Conservation (phyloP, 2,797 vertebrate species). For the Pseudomugil tenellus region DNA sequence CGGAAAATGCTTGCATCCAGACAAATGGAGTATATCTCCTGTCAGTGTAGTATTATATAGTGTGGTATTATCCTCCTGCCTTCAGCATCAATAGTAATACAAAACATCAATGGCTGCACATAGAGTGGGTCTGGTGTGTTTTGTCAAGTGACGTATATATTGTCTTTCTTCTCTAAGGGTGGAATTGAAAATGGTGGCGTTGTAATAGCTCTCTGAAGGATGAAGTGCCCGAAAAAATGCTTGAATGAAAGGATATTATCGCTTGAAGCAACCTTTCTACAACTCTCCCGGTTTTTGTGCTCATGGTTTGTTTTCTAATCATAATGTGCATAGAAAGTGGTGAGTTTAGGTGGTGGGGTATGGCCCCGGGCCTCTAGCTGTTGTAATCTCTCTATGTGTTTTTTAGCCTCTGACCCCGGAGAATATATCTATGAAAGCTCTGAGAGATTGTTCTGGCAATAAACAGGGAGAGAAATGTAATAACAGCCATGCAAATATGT, state of each 20-base stretch:
- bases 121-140: constrained; percentile 53
- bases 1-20: constrained; percentile 54
- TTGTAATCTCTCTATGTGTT: constrained; percentile 68
- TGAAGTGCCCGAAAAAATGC: constrained; percentile 70
- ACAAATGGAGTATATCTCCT: constrained; percentile 69
- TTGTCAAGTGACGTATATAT: constrained; percentile 76
- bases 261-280: constrained; percentile 74
- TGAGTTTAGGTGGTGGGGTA: constrained; percentile 48
- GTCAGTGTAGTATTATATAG: constrained; percentile 44
- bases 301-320: constrained; percentile 77
- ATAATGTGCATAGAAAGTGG: constrained; percentile 66
- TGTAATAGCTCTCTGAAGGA: constrained; percentile 74
- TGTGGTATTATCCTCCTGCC: constrained; percentile 64
- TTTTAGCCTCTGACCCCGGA: constrained; percentile 68
- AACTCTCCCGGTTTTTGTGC: constrained; percentile 52
- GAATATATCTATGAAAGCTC: constrained; percentile 59
- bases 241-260: constrained; percentile 79
- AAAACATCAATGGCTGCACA: constrained; percentile 61
- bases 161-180: constrained; percentile 69
- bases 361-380: constrained; percentile 62
- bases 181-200: constrained; percentile 69
- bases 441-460: constrained; percentile 38
- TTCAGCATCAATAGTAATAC: constrained; percentile 65
- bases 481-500: constrained; percentile 48
- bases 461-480: constrained; percentile 55